phyloP scores from a whole-genome alignment of 2,113 vertebrate genomes.

The Etheostoma cragini region DNA sequence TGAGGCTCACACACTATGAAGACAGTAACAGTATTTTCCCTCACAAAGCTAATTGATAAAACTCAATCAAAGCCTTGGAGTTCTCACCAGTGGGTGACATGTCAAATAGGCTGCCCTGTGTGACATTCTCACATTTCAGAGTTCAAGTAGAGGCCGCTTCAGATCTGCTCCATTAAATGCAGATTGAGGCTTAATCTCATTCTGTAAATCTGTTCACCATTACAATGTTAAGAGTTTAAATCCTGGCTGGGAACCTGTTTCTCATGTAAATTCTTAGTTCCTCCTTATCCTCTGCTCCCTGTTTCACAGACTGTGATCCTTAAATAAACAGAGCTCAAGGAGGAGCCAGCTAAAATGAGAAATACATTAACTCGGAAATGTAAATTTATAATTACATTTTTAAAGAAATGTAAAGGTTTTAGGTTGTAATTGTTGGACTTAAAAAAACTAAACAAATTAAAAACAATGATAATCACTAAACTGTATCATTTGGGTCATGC shows the following conservation, averaged over 20 bases:
- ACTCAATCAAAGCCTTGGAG: constrained; percentile 77
- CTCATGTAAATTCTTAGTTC: constrained; percentile 78
- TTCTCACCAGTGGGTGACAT: constrained; percentile 82
- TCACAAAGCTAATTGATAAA: constrained; percentile 82
- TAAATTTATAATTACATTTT: neutral
- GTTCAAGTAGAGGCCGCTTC: constrained; percentile 85
- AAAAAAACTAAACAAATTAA: neutral
- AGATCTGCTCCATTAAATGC: constrained; percentile 82
- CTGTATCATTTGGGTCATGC: constrained; percentile 9
- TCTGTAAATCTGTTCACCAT: constrained; percentile 83
- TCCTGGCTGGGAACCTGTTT: constrained; percentile 79
- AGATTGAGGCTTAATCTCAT: constrained; percentile 83
- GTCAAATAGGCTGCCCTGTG: constrained; percentile 81
- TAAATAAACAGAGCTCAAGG: constrained; percentile 70
- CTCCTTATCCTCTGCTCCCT: constrained; percentile 61
- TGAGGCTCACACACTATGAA: constrained; percentile 40
- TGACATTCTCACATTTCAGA: constrained; percentile 82
- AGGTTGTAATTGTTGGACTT: neutral
- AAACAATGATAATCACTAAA: neutral
- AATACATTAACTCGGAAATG: constrained; percentile 5
- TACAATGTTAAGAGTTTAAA: constrained; percentile 85
- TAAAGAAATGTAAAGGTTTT: neutral
- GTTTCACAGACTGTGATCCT: constrained; percentile 72
- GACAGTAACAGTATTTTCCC: constrained; percentile 53
- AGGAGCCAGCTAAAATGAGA: constrained; percentile 31